phyloP scores from a whole-genome alignment of 2,888 invertebrate genomes.

The Cremastobaeus sp. region DNA sequence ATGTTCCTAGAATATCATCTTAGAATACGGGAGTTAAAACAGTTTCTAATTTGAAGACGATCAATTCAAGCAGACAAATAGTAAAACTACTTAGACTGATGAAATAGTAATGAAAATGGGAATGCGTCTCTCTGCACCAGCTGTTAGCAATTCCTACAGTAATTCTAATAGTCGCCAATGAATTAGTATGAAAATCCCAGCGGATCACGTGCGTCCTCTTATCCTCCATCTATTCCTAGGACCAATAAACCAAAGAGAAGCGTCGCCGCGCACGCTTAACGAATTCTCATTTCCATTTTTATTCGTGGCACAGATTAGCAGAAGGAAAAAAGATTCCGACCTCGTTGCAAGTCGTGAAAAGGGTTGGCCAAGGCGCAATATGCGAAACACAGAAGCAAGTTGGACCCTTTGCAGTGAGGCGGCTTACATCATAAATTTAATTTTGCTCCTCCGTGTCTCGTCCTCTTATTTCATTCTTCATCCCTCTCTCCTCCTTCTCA shows the following conservation, averaged over 20 bases:
- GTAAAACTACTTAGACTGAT: neutral
- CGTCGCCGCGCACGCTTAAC: conserved; percentile 23
- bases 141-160: neutral
- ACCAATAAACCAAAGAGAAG: conserved; percentile 36
- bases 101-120: neutral
- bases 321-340: conserved; percentile 33
- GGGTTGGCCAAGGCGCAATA: conserved; percentile 36
- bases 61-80: neutral
- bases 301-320: conserved; percentile 45
- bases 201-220: conserved; percentile 4
- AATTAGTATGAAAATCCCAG: conserved; percentile 28
- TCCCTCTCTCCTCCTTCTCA: neutral
- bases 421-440: conserved; percentile 61
- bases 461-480: neutral
- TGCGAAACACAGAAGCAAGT: conserved; percentile 47
- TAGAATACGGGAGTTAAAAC: too few relatives aligned
- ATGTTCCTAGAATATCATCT: too few relatives aligned
- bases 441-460: conserved; percentile 50
- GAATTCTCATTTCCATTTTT: conserved; percentile 55
- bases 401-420: conserved; percentile 50
- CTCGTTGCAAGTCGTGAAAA: conserved; percentile 33
- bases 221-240: conserved; percentile 10
- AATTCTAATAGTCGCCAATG: conserved; percentile 27
- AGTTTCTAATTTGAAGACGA: too few relatives aligned
- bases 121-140: neutral